Conservation (phyloP, 64 coral and sea anemone genomes). For the Montipora efflorescens region DNA sequence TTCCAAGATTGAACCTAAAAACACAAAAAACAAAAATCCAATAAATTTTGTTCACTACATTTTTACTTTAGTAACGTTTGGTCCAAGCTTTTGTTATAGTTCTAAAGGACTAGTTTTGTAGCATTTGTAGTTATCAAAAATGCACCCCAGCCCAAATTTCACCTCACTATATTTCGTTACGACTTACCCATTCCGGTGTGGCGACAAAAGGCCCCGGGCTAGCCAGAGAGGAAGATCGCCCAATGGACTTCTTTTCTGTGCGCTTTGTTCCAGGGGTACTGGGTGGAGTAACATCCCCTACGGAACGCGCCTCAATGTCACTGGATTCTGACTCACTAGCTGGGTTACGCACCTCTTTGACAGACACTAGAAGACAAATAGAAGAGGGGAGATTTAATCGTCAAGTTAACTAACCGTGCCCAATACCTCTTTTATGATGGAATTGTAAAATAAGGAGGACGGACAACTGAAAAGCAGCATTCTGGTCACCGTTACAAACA, state of each 20-base stretch:
- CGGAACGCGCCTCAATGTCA: conserved; percentile 80
- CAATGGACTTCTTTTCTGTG: conserved; percentile 88
- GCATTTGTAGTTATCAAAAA: too few relatives aligned
- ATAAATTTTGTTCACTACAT: too few relatives aligned
- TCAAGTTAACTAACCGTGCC: too few relatives aligned
- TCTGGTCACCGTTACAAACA: too few relatives aligned
- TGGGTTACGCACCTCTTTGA: conserved; percentile 82
- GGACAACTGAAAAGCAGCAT: too few relatives aligned
- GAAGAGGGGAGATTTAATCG: neutral
- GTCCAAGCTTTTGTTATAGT: too few relatives aligned
- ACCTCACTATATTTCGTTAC: too few relatives aligned
- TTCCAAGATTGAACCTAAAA: conserved; percentile 98
- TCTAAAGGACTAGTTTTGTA: too few relatives aligned
- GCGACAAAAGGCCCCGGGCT: conserved; percentile 92
- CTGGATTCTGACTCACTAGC: conserved; percentile 91
- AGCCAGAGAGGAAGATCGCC: conserved; percentile 81
- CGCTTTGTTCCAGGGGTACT: conserved; percentile 46
- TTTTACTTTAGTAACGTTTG: too few relatives aligned
- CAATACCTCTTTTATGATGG: too few relatives aligned
- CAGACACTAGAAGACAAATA: conserved; percentile 31
- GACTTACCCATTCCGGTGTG: conserved; percentile 96
- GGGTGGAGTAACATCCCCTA: conserved; percentile 56
- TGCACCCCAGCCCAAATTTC: too few relatives aligned
- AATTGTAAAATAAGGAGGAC: too few relatives aligned
- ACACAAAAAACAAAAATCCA: neutral